Base-by-base conservation (phyloP, 2,113 vertebrate species). In the Pterocles orientalis region DNA sequence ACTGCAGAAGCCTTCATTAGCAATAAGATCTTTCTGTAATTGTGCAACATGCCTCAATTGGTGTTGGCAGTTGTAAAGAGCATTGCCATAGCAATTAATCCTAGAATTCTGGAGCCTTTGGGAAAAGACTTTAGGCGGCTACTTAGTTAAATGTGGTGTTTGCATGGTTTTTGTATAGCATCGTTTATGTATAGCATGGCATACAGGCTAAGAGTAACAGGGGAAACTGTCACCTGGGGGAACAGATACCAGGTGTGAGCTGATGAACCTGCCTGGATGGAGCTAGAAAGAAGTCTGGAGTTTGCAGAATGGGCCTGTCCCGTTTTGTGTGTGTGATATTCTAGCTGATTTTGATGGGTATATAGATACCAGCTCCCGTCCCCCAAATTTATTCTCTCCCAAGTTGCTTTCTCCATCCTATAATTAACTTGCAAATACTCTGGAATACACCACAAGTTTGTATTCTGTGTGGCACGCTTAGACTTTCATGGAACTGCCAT, bases 51-150 rank as follows among this genome's bases (percentile, higher is more conserved):
- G 77, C 20, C 53, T 34, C 80, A 88, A 23, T 77, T 95, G 76
- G 15, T 91, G 82, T 84, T 96, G 88, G 56, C 76, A 93, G 86
- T 65, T 89, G 68, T 57, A 86, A 95, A 84, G 79, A 84, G 43
- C 57, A 51, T 88, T 78, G 36, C 83, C 86, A 58, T 91, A 83
- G 73, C 77, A 91, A 50, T 95, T 94, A 95, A 94, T 93, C 95
- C 73, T 29, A 29, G 50, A 95, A 89, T 94, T 89, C 73, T 89
- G 41, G 47, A 54, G 81, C 88, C 88, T 92, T 95, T 90, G 86
- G 93, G 76, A 82, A 71, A 78, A 81, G 72, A 24, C 31, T 91
- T 89, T 2, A 85, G 75, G 71, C 1, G 0, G 34, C 62, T 88
- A 8, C 57, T 93, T 87, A 72, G 69, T 79, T 91, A 66, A 84